These are phyloP conservation scores for Odontocolon sp. DNA, from an alignment of 2,888 invertebrate genomes.

Conservation along the genomic window DNA sequence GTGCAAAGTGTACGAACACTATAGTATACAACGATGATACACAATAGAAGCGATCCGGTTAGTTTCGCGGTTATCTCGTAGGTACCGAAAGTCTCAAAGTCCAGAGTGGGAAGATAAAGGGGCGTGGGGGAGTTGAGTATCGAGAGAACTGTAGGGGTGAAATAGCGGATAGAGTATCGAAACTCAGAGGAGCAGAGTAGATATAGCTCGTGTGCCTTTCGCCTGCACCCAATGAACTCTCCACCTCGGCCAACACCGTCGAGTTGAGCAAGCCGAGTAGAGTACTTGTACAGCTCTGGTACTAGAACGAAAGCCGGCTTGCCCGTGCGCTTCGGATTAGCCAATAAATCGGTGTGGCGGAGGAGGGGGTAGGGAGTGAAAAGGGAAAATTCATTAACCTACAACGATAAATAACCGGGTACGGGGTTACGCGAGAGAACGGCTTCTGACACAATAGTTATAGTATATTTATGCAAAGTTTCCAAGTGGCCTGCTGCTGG, in stretches of 20 bases:
- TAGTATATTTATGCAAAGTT: conserved; percentile 79
- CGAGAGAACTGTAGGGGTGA: too few relatives aligned
- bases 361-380: conserved; percentile 58
- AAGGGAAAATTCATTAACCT: conserved; percentile 77
- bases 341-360: conserved; percentile 72
- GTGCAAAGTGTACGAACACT: neutral
- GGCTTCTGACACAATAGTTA: conserved; percentile 76
- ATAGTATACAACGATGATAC: neutral
- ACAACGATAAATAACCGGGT: conserved; percentile 76
- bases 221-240: conserved; percentile 8
- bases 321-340: conserved; percentile 54
- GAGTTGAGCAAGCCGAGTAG: neutral
- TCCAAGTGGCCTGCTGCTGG: conserved; percentile 68
- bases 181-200: conserved; percentile 2
- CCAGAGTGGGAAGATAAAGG: neutral
- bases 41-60: conserved; percentile 27
- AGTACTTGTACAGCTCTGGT: neutral
- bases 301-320: conserved; percentile 8
- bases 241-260: neutral
- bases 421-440: conserved; percentile 58
- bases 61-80: conserved; percentile 9
- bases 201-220: conserved; percentile 4
- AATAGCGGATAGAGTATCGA: neutral
- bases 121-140: neutral
- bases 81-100: conserved; percentile 14